These are phyloP conservation scores for Ptyas mucosa DNA, from an alignment of 2,113 vertebrate genomes.

Conservation along the genomic window DNA sequence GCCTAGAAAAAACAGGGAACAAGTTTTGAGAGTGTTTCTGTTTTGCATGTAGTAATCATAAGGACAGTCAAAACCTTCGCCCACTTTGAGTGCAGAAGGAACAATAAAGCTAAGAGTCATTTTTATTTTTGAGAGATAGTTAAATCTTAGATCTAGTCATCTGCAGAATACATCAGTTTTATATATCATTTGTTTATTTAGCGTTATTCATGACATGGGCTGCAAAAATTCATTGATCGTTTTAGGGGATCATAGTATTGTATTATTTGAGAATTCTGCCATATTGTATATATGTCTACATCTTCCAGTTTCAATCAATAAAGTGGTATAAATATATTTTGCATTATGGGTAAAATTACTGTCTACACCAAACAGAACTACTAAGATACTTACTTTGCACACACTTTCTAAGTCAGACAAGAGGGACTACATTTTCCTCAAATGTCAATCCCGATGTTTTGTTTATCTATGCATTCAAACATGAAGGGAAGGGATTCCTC, in stretches of 20 bases:
- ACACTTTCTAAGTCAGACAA: not conserved
- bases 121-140: not conserved
- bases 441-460: not conserved
- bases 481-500: not conserved
- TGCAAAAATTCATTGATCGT: not conserved
- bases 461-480: not conserved
- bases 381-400: not conserved
- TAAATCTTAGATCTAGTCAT: not conserved
- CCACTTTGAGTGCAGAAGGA: not conserved
- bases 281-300: not conserved
- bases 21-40: not conserved
- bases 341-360: not conserved
- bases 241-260: not conserved
- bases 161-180: not conserved
- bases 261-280: not conserved
- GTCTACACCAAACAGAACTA: not conserved
- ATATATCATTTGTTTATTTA: not conserved
- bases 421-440: not conserved
- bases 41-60: not conserved
- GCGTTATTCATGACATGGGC: not conserved
- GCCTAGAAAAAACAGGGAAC: not conserved
- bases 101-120: not conserved
- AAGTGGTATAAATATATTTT: not conserved
- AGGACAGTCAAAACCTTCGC: not conserved
- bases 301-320: fast-evolving